Percentiles rank a stretch among this genome's conserved stretches.
These are phyloP conservation scores for Amphipyra tragopoginis DNA, from an alignment of 2,888 invertebrate genomes.

Conservation along the genomic window DNA sequence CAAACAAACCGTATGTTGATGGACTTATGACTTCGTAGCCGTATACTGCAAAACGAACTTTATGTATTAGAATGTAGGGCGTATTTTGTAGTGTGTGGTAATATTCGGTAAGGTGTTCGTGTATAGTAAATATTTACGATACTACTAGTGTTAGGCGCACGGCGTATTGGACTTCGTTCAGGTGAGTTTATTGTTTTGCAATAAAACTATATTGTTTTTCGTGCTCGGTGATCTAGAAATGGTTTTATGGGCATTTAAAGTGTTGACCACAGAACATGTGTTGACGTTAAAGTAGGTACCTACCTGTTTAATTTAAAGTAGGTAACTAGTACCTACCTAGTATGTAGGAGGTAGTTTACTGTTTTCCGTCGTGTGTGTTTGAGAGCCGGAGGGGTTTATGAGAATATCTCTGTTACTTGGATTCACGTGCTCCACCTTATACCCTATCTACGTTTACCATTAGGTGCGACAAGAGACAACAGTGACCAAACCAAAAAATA, in stretches of 20 bases:
- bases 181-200: constrained; percentile 63
- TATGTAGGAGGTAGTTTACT: too few species aligned
- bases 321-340: too few species aligned
- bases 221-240: constrained; percentile 11
- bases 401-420: too few species aligned
- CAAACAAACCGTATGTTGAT: constrained; percentile 63
- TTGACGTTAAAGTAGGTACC: constrained; percentile 3
- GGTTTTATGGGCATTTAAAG: constrained; percentile 31
- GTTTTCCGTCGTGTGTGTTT: too few species aligned
- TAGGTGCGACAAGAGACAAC: too few species aligned
- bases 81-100: constrained; percentile 52
- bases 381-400: too few species aligned
- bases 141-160: constrained; percentile 50
- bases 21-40: constrained; percentile 58
- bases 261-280: constrained; percentile 15
- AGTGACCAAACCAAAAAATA: too few species aligned
- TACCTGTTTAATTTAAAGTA: constrained; percentile 6
- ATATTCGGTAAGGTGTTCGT: constrained; percentile 66
- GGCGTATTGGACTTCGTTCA: constrained; percentile 56
- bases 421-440: too few species aligned
- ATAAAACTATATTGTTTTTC: constrained; percentile 44
- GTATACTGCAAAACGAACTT: constrained; percentile 41
- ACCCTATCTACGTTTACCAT: too few species aligned
- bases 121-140: constrained; percentile 70
- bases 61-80: constrained; percentile 42